Evolutionary conservation across 37 sponge, comb jelly and placozoan species (phyloP), one percentile per base, ranked within the genome.

Genomic region (Geodia barretti): DNA sequence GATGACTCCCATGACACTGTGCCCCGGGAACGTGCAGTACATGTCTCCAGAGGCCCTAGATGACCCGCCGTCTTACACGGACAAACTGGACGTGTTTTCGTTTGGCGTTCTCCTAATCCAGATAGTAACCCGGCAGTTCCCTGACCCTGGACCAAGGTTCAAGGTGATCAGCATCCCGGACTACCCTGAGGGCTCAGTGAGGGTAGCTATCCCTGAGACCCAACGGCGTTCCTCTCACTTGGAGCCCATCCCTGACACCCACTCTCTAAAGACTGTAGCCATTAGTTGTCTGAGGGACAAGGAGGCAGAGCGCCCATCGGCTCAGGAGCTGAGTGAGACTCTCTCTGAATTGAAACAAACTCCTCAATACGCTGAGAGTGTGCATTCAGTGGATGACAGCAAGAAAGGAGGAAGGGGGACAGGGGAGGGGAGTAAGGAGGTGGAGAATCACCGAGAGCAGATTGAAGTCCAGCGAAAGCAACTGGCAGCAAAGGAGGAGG

Each of bases 31-130:
- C 19, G 25, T 61, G 1, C 4, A 7, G 3, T 83, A 74, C 68
- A 83, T 83, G 83, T 75, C 83, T 8, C 83, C 83, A 28, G 83
- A 83, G 34, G 83, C 83, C 26, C 75, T 83, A 14, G 24, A 62
- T 17, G 38, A 61, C 2, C 66, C 43, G 19, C 71, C 83, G 4
- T 1, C 21, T 3, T 74, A 83, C 58, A 32, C 37, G 21, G 65
- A 73, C 33, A 74, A 62, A 8, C 75, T 83, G 5, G 83, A 83
- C 60, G 24, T 7, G 23, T 83, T 74, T 62, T 83, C 83, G 9
- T 83, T 74, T 73, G 83, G 83, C 9, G 75, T 83, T 9, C 67
- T 83, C 31, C 21, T 62, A 4, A 20, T 83, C 8, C 83, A 83
- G 60, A 69, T 81, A 20, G 2, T 24, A 14, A 42, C 81, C 9